phyloP scores from a whole-genome alignment of 2,888 invertebrate genomes.

The Vannuccia rotundouncinata region DNA sequence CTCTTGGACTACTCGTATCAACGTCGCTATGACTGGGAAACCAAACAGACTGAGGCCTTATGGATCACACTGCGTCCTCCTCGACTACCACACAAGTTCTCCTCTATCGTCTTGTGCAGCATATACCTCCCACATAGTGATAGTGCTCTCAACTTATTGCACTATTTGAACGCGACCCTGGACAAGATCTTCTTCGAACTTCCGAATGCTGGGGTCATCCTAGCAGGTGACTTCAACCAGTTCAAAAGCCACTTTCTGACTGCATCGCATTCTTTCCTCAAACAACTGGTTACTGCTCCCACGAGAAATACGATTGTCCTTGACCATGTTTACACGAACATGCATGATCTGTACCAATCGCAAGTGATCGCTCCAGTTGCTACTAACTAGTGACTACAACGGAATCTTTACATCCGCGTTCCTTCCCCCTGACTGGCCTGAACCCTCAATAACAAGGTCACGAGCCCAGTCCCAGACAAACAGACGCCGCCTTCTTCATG shows the following conservation, averaged over 20 bases:
- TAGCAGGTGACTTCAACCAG: neutral
- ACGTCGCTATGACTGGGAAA: slow-evolving; percentile 20
- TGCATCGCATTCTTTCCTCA: neutral
- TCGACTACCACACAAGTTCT: neutral
- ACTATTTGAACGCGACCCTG: neutral
- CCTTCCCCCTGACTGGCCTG: neutral
- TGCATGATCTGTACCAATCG: neutral
- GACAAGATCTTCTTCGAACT: neutral
- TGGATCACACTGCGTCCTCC: neutral
- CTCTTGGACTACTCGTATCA: neutral
- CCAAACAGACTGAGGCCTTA: neutral
- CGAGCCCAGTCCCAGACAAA: neutral
- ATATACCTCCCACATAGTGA: neutral
- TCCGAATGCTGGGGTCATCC: neutral
- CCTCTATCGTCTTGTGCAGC: neutral
- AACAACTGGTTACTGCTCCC: neutral
- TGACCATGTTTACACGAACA: neutral
- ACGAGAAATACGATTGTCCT: neutral
- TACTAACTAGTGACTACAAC: neutral
- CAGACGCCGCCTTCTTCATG: neutral
- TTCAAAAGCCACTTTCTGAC: neutral
- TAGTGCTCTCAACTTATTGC: neutral
- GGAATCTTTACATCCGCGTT: neutral
- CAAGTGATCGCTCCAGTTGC: neutral
- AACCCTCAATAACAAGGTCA: neutral